These are phyloP conservation scores for Litocranius walleri DNA, from an alignment of 2,113 vertebrate species.

Conservation along the genomic window DNA sequence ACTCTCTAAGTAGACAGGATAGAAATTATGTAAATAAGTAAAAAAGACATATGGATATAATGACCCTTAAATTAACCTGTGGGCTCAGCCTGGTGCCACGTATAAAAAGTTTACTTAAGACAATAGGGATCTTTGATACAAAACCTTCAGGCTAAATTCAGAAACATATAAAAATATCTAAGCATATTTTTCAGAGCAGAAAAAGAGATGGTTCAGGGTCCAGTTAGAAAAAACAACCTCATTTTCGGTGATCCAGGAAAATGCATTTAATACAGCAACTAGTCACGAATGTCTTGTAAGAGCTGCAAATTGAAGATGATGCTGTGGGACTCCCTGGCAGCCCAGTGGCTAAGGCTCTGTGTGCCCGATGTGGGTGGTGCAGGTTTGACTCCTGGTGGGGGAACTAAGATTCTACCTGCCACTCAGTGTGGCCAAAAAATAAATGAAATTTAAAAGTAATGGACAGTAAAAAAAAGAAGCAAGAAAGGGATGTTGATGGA, in stretches of 20 bases:
- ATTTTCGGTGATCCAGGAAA: neutral
- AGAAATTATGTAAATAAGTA: neutral
- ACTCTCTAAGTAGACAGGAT: neutral
- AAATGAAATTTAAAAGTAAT: neutral
- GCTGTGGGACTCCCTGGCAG: neutral
- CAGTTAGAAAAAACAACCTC: neutral
- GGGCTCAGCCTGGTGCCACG: neutral
- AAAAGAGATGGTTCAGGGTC: neutral
- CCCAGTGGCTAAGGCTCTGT: neutral
- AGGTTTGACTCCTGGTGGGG: neutral
- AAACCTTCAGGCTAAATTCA: neutral
- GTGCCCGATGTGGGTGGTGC: fast-evolving
- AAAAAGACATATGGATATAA: neutral
- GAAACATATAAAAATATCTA: neutral
- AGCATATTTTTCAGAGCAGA: neutral
- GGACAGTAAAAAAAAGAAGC: neutral
- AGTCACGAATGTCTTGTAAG: neutral
- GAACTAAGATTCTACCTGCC: neutral
- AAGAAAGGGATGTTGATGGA: neutral
- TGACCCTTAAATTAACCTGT: neutral
- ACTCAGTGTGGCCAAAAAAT: neutral
- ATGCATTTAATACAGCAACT: neutral
- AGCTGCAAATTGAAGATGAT: neutral
- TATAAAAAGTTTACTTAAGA: neutral
- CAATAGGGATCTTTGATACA: neutral